Percentiles rank a stretch among this genome's conserved stretches.
Conservation (phyloP, 2,113 vertebrate species). For the Motacilla tschutschensis region DNA sequence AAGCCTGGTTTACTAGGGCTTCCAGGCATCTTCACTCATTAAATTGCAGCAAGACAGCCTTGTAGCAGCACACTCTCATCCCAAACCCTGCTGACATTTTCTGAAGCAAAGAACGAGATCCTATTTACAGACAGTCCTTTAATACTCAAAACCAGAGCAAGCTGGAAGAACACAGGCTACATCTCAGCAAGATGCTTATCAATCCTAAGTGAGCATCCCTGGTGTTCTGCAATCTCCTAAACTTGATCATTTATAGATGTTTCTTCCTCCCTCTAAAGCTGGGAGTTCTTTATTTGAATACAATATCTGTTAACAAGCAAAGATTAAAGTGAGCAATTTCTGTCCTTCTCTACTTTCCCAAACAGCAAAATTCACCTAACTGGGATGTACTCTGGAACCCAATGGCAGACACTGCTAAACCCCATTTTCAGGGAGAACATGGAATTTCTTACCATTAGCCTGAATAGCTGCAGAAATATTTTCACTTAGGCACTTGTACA, state of each 20-base stretch:
- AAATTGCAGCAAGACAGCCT: background rate
- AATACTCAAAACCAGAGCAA: background rate
- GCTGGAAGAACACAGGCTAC: background rate
- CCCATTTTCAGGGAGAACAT: background rate
- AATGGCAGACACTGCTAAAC: too few species aligned
- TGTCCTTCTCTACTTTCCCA: background rate
- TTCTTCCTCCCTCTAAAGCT: background rate
- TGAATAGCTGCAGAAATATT: slow-evolving; percentile 99
- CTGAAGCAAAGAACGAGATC: background rate
- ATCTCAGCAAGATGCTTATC: background rate
- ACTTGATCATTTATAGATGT: background rate
- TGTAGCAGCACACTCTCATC: background rate
- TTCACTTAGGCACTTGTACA: slow-evolving; percentile 99
- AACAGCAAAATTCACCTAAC: background rate
- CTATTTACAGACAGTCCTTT: background rate
- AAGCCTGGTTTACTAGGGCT: background rate
- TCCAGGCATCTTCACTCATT: background rate
- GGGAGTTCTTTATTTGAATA: background rate
- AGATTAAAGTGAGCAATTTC: background rate
- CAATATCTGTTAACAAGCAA: background rate
- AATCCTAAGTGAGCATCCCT: background rate
- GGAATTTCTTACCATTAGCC: slow-evolving; percentile 85
- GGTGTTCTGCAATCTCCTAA: background rate
- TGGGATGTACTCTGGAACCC: background rate
- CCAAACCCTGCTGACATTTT: background rate